phyloP scores from a whole-genome alignment of 2,888 invertebrate genomes.

The Tubulanus polymorphus region DNA sequence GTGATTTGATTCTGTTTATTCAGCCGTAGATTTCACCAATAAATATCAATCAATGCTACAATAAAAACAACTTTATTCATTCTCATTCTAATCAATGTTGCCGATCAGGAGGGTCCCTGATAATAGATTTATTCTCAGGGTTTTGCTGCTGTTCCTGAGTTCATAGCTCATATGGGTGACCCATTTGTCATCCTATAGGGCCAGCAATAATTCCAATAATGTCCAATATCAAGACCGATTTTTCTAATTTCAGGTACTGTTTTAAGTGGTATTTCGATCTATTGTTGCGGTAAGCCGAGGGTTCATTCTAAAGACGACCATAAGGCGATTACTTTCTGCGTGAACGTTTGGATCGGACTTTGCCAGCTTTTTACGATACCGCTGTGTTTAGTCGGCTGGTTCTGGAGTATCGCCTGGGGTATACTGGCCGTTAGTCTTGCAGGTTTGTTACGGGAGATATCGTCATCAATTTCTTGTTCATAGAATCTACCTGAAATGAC shows the following conservation, averaged over 20 bases:
- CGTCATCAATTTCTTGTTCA: too few relatives aligned
- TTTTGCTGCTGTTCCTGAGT: too few relatives aligned
- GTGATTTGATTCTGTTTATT: too few relatives aligned
- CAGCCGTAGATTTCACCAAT: neutral
- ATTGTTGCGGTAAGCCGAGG: constrained; percentile 51
- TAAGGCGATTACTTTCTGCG: constrained; percentile 66
- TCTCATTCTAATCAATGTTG: too few relatives aligned
- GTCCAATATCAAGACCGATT: too few relatives aligned
- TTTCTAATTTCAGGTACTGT: constrained; percentile 82
- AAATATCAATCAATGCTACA: neutral
- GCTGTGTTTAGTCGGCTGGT: constrained; percentile 89
- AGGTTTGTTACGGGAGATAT: constrained; percentile 62
- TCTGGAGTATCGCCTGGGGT: constrained; percentile 98
- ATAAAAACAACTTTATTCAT: constrained; percentile 3
- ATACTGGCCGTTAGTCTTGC: constrained; percentile 85
- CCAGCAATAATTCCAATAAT: too few relatives aligned
- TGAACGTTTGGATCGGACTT: constrained; percentile 79
- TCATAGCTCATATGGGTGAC: too few relatives aligned
- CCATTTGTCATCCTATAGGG: too few relatives aligned
- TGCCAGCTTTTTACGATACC: constrained; percentile 89
- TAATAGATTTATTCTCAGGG: too few relatives aligned
- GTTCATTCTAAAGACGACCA: constrained; percentile 42
- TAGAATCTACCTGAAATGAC: neutral
- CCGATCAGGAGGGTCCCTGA: too few relatives aligned
- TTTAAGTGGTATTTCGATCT: constrained; percentile 70